Evolutionary conservation across 2,113 vertebrate species (phyloP).

Genomic region (Tetrax tetrax): DNA sequence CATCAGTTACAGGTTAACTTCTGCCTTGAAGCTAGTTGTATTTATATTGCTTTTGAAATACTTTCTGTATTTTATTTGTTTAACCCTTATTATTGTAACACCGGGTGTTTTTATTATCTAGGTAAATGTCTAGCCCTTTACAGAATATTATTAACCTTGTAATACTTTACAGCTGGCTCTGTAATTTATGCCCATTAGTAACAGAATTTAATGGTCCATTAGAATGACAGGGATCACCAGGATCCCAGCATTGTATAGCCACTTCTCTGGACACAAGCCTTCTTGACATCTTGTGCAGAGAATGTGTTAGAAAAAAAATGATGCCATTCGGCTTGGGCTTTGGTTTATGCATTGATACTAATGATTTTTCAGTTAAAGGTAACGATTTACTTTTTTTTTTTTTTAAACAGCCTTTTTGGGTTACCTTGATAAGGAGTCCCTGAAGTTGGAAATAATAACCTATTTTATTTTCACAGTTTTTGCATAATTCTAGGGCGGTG

Average conservation of each 20-base stretch:
- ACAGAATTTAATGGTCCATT: not conserved
- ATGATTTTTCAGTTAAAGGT: not conserved
- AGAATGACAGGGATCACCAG: slow-evolving; percentile 2
- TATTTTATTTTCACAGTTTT: not conserved
- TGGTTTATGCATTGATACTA: not conserved
- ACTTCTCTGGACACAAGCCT: not conserved
- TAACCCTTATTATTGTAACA: not conserved
- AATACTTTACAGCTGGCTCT: slow-evolving; percentile 9
- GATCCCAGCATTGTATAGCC: not conserved
- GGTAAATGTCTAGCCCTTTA: not conserved
- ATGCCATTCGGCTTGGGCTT: not conserved
- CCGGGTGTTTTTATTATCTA: not conserved
- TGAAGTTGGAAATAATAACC: not conserved
- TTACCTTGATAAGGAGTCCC: not conserved
- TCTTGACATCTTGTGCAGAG: not conserved
- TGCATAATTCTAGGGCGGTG: not conserved
- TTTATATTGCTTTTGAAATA: not conserved
- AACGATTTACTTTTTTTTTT: not conserved
- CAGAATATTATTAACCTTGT: not conserved
- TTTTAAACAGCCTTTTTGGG: not conserved
- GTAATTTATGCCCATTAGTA: not conserved
- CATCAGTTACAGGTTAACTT: not conserved
- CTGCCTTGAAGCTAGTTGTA: not conserved
- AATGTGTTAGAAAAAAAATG: not conserved
- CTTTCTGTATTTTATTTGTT: not conserved